A percentile compares a stretch with the other conserved stretches of the same genome.
Conservation (phyloP, 2,797 vertebrate species). For the Furcifer pardalis region DNA sequence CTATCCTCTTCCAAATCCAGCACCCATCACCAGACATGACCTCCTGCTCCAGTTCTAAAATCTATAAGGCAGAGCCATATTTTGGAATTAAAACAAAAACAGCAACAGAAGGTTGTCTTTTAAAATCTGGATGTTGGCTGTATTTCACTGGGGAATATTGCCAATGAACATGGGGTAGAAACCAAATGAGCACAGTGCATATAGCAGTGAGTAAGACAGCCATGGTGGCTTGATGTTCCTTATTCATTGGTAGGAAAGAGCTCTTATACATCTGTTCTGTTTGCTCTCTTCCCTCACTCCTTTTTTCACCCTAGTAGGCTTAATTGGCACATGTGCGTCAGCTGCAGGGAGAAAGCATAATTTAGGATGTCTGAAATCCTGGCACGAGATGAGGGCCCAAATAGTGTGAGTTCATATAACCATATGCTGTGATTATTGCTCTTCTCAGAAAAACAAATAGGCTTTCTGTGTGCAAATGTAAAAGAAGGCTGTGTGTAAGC, state of each 20-base stretch:
- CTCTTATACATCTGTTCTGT: background rate
- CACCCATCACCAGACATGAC: background rate
- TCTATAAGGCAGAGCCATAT: background rate
- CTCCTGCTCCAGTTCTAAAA: background rate
- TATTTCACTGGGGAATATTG: background rate
- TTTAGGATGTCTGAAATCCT: slow-evolving; percentile 11
- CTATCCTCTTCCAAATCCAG: background rate
- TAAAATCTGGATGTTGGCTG: background rate
- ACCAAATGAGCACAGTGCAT: background rate
- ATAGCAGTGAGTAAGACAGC: background rate
- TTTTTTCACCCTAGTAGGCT: background rate
- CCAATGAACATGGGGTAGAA: slow-evolving; percentile 1
- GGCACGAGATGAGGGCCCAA: background rate
- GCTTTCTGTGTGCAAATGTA: background rate
- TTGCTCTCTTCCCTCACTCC: background rate
- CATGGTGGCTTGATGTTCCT: background rate
- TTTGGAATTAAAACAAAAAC: slow-evolving; percentile 8
- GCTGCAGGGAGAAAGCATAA: background rate
- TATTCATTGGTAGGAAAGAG: slow-evolving; percentile 8
- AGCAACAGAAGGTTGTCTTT: background rate
- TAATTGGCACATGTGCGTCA: background rate
- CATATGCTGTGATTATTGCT: slow-evolving; percentile 12
- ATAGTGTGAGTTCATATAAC: background rate
- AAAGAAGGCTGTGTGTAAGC: background rate
- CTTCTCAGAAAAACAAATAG: background rate